A percentile compares a stretch with the other conserved stretches of the same genome.
Evolutionary conservation across 37 sponge, comb jelly and placozoan genomes (phyloP).

Genomic region (Halichondria panicea): DNA sequence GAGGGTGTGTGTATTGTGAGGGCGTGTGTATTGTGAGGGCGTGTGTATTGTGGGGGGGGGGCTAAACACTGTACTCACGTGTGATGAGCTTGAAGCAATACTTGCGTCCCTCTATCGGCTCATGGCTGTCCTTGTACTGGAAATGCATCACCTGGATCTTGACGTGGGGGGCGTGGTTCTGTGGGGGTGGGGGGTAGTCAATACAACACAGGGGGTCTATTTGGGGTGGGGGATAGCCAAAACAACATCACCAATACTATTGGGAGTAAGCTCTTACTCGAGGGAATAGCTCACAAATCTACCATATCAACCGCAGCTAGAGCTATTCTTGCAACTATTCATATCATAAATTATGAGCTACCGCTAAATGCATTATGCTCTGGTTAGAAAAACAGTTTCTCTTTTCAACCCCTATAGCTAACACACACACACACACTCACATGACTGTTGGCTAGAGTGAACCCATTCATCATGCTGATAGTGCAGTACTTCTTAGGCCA

Average conservation of each 20-base stretch:
- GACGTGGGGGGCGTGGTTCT: conserved; percentile 80
- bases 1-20: conserved; percentile 8
- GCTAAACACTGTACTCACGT: conserved; percentile 38
- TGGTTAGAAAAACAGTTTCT: too few relatives aligned
- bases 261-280: too few relatives aligned
- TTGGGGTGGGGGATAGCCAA: too few relatives aligned
- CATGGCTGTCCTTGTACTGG: conserved; percentile 70
- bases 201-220: too few relatives aligned
- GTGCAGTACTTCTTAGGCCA: conserved; percentile 84
- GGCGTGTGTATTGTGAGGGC: background rate
- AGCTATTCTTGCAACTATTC: background rate
- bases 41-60: too few relatives aligned
- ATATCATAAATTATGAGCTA: background rate
- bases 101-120: conserved; percentile 62
- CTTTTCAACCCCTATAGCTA: too few relatives aligned
- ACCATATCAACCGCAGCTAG: too few relatives aligned
- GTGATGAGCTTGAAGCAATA: conserved; percentile 77
- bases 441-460: conserved; percentile 79
- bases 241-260: too few relatives aligned
- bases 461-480: conserved; percentile 67
- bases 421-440: conserved; percentile 64
- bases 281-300: too few relatives aligned
- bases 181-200: too few relatives aligned
- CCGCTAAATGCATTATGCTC: too few relatives aligned
- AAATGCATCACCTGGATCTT: conserved; percentile 71